Evolutionary conservation across 2,113 vertebrate species (phyloP).

Genomic region (Rissa tridactyla): DNA sequence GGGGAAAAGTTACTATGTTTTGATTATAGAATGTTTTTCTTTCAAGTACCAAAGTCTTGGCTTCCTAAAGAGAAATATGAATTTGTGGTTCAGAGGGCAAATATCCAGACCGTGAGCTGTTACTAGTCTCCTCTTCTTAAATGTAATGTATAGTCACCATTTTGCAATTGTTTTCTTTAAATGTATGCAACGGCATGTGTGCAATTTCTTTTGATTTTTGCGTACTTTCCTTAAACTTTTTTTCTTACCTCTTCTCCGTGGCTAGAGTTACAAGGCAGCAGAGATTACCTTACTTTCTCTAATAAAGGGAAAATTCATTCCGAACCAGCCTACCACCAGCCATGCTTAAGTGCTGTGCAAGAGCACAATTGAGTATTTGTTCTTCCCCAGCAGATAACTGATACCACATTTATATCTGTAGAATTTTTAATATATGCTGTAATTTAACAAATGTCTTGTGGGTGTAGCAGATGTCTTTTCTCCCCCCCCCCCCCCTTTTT

Average conservation of each 20-base stretch:
- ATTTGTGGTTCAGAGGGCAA: neutral
- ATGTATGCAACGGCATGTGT: neutral
- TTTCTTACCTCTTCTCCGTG: neutral
- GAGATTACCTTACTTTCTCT: neutral
- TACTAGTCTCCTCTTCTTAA: neutral
- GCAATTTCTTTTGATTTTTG: neutral
- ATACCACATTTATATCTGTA: neutral
- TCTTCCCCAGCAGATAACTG: neutral
- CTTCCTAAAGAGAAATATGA: neutral
- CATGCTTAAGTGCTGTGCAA: neutral
- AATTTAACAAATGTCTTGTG: constrained; percentile 50
- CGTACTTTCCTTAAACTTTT: neutral
- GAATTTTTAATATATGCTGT: constrained; percentile 15
- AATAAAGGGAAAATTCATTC: neutral
- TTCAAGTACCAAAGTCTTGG: neutral
- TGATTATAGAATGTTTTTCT: neutral
- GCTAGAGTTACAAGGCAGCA: neutral
- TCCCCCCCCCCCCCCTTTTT: neutral
- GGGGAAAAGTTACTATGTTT: neutral
- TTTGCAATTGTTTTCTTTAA: neutral
- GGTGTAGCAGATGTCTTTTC: constrained; percentile 32
- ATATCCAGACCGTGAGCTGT: neutral
- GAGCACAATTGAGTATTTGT: neutral
- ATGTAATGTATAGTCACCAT: neutral
- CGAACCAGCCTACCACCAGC: neutral